These are phyloP conservation scores for Antennarius striatus DNA, from an alignment of 2,113 vertebrate species.

Conservation along the genomic window DNA sequence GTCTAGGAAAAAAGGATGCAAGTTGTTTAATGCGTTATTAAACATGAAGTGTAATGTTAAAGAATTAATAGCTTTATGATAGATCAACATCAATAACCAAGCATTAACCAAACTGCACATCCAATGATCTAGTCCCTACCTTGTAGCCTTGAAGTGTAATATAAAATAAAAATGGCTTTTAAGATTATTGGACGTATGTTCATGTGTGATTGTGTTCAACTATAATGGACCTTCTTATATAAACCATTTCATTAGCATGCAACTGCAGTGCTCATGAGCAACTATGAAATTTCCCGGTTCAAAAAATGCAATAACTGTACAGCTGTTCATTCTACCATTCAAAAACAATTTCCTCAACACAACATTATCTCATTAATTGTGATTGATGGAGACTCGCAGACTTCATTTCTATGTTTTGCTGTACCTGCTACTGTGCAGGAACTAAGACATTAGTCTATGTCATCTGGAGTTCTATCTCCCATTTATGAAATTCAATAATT, in stretches of 20 bases:
- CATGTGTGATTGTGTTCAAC: no score
- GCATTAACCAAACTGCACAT: no score
- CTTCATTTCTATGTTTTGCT: conserved; percentile 68
- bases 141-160: no score
- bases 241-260: not conserved
- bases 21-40: not conserved
- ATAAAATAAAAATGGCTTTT: no score
- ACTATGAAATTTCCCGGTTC: conserved; percentile 1
- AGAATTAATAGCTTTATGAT: not conserved
- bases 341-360: conserved; percentile 50
- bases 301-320: conserved; percentile 6
- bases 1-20: not conserved
- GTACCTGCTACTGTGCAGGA: conserved; percentile 68
- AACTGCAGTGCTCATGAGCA: not conserved
- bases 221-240: no score
- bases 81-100: no score
- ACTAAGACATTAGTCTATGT: conserved; percentile 72
- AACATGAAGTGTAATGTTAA: not conserved
- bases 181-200: no score
- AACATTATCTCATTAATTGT: conserved; percentile 72
- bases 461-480: conserved; percentile 51
- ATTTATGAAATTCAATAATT: conserved; percentile 71
- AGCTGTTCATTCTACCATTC: conserved; percentile 36
- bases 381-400: conserved; percentile 66
- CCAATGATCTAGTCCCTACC: no score